Evolutionary conservation across 2,113 vertebrate genomes (phyloP).

Genomic region (Cinclus cinclus): DNA sequence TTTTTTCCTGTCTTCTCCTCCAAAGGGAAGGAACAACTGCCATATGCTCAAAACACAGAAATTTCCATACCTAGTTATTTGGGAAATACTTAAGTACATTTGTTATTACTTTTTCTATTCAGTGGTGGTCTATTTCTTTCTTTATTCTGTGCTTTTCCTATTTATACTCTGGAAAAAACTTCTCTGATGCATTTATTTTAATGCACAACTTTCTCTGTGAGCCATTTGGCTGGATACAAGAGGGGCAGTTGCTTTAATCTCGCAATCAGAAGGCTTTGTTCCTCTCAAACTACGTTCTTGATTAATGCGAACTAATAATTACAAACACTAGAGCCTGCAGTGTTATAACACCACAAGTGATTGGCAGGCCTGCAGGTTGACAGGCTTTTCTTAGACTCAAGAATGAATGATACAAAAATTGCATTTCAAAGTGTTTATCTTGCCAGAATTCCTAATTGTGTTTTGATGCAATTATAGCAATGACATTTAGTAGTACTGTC

Average conservation of each 20-base stretch:
- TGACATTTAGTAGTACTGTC: neutral
- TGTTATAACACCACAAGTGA: neutral
- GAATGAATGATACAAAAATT: neutral
- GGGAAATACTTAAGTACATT: neutral
- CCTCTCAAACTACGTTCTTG: conserved; percentile 14
- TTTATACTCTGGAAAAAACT: neutral
- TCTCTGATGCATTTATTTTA: neutral
- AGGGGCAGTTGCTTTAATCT: neutral
- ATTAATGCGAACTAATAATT: conserved; percentile 54
- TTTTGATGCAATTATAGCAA: conserved; percentile 12
- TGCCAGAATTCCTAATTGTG: neutral
- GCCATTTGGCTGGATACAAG: neutral
- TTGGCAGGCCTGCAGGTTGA: conserved; percentile 35
- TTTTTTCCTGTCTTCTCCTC: neutral
- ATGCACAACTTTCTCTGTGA: neutral
- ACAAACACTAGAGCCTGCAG: neutral
- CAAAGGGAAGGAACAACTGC: neutral
- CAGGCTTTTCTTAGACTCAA: conserved; percentile 16
- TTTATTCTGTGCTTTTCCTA: neutral
- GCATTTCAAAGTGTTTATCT: conserved; percentile 23
- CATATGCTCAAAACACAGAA: neutral
- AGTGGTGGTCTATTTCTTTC: neutral
- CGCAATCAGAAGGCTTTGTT: conserved; percentile 3
- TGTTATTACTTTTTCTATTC: neutral
- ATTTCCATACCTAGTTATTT: neutral